Evolutionary conservation across 1,140 invertebrate species (phyloP).

Genomic region (Temnothorax curvispinosus): DNA sequence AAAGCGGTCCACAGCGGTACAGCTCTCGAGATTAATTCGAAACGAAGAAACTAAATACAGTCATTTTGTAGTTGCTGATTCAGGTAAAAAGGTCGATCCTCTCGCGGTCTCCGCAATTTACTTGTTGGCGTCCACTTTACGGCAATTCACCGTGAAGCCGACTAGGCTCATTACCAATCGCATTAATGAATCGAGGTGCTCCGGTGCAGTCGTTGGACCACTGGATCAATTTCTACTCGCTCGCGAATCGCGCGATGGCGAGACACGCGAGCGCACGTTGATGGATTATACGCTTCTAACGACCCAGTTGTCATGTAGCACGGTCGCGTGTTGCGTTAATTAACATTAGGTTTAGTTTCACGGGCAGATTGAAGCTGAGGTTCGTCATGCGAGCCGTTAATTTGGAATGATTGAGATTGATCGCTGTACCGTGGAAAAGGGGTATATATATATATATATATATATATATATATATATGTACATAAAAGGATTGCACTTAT

Average conservation of each 20-base stretch:
- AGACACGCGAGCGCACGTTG: conserved; percentile 48
- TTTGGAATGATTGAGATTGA: conserved; percentile 19
- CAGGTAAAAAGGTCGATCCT: not conserved
- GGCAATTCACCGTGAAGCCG: not conserved
- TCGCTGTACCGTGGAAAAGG: not conserved
- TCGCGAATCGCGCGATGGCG: conserved; percentile 9
- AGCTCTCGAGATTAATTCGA: not conserved
- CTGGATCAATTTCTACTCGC: conserved; percentile 17
- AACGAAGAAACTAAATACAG: not conserved
- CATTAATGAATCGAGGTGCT: conserved; percentile 41
- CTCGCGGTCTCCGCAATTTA: not conserved
- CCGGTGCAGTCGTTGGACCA: conserved; percentile 17
- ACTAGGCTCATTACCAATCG: conserved; percentile 11
- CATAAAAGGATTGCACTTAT: too few relatives aligned
- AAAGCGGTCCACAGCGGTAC: not conserved
- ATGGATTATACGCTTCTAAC: conserved; percentile 59
- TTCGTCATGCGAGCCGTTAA: not conserved
- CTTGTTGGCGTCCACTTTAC: not conserved
- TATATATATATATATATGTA: too few relatives aligned
- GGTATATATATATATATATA: too few relatives aligned
- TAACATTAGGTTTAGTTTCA: conserved; percentile 34
- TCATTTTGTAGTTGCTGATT: conserved; percentile 31
- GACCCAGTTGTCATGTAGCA: conserved; percentile 76
- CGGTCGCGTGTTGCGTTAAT: conserved; percentile 56
- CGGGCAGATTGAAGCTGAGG: not conserved